These are phyloP conservation scores for Heliornis fulica DNA, from an alignment of 2,113 vertebrate species.

Conservation along the genomic window DNA sequence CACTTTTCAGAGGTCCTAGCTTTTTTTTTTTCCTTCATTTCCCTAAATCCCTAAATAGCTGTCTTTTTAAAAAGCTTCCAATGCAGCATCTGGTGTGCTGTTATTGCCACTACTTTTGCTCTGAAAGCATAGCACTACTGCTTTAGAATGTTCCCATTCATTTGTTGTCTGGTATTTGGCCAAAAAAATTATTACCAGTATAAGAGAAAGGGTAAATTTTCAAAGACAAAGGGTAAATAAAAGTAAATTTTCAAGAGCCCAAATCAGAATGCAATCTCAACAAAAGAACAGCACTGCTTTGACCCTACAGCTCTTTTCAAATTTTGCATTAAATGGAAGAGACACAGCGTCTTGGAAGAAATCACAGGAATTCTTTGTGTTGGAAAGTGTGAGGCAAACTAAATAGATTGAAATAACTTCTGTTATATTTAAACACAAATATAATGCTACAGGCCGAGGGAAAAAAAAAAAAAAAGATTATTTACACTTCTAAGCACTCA, in stretches of 20 bases:
- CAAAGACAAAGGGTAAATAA: too few species aligned
- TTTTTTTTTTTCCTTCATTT: neutral
- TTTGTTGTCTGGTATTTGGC: conserved; percentile 7
- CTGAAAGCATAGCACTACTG: neutral
- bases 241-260: neutral
- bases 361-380: conserved; percentile 22
- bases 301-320: neutral
- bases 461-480: neutral
- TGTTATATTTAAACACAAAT: conserved; percentile 50
- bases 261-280: neutral
- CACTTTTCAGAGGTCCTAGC: neutral
- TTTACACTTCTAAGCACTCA: conserved; percentile 5
- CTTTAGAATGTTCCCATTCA: conserved; percentile 13
- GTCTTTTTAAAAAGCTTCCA: neutral
- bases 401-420: conserved; percentile 28
- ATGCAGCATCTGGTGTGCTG: conserved; percentile 27
- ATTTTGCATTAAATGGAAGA: conserved; percentile 10
- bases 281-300: neutral
- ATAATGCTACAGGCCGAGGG: neutral
- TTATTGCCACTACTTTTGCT: conserved; percentile 5
- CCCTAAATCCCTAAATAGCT: neutral
- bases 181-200: neutral
- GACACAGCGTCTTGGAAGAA: neutral
- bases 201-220: neutral
- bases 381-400: conserved; percentile 48